Conservation (phyloP, 2,113 vertebrate genomes). For the Amphilophus citrinellus region DNA sequence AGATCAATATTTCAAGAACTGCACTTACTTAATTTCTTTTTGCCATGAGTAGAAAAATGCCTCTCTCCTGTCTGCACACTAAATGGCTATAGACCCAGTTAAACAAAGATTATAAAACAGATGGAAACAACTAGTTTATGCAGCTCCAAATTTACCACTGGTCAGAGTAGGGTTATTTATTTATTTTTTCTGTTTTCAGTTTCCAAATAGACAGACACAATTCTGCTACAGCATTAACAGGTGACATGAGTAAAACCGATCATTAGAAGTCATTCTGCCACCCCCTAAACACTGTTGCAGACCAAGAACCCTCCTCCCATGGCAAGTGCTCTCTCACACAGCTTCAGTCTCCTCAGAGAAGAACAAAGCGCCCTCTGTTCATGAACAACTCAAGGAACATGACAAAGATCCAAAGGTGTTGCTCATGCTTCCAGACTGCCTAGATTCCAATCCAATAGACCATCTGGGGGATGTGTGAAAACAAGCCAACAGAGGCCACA, state of each 20-base stretch:
- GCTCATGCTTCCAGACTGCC: too few relatives aligned
- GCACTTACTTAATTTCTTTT: too few relatives aligned
- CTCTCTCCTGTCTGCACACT: neutral
- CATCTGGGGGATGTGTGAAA: too few relatives aligned
- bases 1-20: neutral
- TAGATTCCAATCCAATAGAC: too few relatives aligned
- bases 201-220: neutral
- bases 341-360: neutral
- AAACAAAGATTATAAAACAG: neutral
- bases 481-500: too few relatives aligned
- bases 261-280: neutral
- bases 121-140: neutral
- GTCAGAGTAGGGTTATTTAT: neutral
- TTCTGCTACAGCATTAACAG: neutral
- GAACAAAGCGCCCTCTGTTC: neutral
- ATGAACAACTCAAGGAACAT: neutral
- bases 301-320: neutral
- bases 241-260: neutral
- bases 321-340: neutral
- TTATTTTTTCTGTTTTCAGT: neutral
- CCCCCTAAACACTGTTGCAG: neutral
- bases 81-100: rapidly evolving
- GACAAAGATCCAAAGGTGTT: rapidly evolving
- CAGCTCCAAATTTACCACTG: neutral
- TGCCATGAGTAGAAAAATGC: too few relatives aligned